These are phyloP conservation scores for Spodoptera frugiperda DNA, from an alignment of 1,140 invertebrate species.

Conservation along the genomic window DNA sequence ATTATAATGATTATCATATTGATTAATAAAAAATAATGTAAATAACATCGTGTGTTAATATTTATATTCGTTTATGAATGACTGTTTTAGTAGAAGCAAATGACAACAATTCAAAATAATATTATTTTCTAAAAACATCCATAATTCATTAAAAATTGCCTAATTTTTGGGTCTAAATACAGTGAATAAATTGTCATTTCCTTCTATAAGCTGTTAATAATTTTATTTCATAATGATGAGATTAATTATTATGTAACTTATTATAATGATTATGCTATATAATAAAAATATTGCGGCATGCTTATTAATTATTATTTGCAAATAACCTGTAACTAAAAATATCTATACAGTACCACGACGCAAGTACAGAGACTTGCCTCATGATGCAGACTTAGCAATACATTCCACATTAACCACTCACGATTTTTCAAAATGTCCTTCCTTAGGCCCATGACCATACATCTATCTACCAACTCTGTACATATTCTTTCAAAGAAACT, in stretches of 20 bases:
- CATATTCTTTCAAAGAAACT: slow-evolving; percentile 54
- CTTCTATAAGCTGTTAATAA: background rate
- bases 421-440: background rate
- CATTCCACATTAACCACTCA: slow-evolving; percentile 3
- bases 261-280: too few species aligned
- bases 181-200: slow-evolving; percentile 15
- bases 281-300: too few species aligned
- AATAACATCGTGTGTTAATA: too few species aligned
- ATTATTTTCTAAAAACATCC: too few species aligned
- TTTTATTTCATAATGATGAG: background rate
- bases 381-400: slow-evolving; percentile 24
- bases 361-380: too few species aligned
- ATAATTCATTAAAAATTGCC: too few species aligned
- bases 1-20: too few species aligned
- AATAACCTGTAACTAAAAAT: slow-evolving; percentile 4
- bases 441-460: slow-evolving; percentile 50
- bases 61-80: too few species aligned
- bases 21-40: too few species aligned
- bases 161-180: background rate
- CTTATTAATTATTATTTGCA: slow-evolving; percentile 6
- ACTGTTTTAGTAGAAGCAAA: slow-evolving; percentile 15
- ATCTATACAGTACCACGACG: too few species aligned
- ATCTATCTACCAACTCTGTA: slow-evolving; percentile 53
- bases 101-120: background rate
- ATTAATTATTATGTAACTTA: too few species aligned